Evolutionary conservation across 2,888 invertebrate species (phyloP).

Genomic region (Ischnura elegans): DNA sequence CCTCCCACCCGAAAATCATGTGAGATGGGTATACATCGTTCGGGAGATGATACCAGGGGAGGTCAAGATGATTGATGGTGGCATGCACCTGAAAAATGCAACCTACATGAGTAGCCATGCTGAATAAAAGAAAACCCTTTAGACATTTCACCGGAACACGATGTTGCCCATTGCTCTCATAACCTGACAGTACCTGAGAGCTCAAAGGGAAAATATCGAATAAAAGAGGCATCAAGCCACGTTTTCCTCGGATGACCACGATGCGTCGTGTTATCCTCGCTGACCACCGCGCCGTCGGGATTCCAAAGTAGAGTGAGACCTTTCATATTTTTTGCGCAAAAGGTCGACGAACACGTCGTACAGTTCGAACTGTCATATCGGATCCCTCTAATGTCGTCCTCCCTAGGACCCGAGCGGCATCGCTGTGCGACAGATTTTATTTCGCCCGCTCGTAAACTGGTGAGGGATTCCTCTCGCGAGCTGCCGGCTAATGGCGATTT

Average conservation of each 20-base stretch:
- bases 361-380: background rate
- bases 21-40: too few species aligned
- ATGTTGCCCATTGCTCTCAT: background rate
- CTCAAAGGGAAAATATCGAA: background rate
- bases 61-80: background rate
- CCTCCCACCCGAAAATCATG: too few species aligned
- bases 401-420: background rate
- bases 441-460: background rate
- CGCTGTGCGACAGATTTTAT: background rate
- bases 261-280: background rate
- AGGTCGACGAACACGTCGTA: background rate
- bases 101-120: background rate
- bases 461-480: background rate
- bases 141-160: background rate
- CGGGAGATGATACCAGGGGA: background rate
- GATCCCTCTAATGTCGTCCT: background rate
- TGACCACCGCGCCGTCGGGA: background rate
- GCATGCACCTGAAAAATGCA: background rate
- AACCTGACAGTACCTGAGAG: background rate
- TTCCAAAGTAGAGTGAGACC: background rate
- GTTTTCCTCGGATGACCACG: background rate
- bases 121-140: background rate
- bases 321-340: too few species aligned
- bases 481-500: background rate
- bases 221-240: background rate